A percentile compares a stretch with the other conserved stretches of the same genome.
Evolutionary conservation across 1,140 invertebrate species (phyloP).

Genomic region (Tetragonula clypearis): DNA sequence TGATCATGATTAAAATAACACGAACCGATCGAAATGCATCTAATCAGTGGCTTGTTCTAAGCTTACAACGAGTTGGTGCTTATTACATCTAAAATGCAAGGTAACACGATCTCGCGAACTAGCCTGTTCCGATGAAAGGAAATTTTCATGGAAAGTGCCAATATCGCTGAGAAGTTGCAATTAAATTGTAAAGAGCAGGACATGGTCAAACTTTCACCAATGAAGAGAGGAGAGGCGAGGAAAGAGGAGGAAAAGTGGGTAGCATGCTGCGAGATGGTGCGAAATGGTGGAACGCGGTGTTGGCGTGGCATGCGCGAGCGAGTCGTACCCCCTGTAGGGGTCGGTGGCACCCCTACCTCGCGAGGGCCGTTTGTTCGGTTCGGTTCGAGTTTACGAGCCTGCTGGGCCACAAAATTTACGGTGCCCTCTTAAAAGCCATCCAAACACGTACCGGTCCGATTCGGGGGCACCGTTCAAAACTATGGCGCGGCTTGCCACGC

Average conservation of each 20-base stretch:
- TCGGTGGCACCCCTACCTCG: slow-evolving; percentile 38
- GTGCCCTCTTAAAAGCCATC: slow-evolving; percentile 55
- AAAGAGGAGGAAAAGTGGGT: neutral
- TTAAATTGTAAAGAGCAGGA: neutral
- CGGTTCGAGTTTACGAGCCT: slow-evolving; percentile 45
- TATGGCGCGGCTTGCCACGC: slow-evolving; percentile 35
- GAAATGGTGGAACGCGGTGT: neutral
- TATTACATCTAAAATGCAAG: no score
- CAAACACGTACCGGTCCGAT: slow-evolving; percentile 55
- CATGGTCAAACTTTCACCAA: slow-evolving; percentile 15
- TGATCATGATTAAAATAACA: neutral
- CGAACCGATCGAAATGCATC: no score
- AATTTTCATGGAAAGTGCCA: no score
- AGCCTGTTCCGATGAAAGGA: no score
- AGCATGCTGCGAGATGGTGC: neutral
- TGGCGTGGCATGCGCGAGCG: slow-evolving; percentile 11
- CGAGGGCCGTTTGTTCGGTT: slow-evolving; percentile 50
- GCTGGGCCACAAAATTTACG: slow-evolving; percentile 63
- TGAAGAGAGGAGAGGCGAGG: neutral
- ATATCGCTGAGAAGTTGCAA: no score
- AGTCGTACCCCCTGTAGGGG: slow-evolving; percentile 24
- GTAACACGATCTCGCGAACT: no score
- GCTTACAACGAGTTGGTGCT: no score
- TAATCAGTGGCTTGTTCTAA: no score
- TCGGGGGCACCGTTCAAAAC: neutral